These are phyloP conservation scores for Aleiodes testaceus DNA, from an alignment of 2,888 invertebrate genomes.

Conservation along the genomic window DNA sequence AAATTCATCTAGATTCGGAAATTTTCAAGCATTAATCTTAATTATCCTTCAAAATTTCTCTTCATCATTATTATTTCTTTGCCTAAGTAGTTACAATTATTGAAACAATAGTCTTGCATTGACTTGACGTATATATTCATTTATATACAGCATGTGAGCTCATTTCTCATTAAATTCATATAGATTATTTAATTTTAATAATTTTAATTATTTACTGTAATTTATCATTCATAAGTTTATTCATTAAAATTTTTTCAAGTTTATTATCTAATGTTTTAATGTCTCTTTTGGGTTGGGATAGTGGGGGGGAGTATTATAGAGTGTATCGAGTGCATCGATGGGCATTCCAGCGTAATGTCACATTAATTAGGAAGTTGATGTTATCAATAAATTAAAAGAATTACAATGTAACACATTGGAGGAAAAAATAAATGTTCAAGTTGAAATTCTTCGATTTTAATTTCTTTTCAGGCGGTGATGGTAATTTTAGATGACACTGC, in stretches of 20 bases:
- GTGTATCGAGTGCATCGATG: conserved; percentile 20
- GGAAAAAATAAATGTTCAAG: background rate
- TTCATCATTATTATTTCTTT: background rate
- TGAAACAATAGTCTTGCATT: conserved; percentile 27
- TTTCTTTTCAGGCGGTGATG: background rate
- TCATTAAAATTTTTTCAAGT: background rate
- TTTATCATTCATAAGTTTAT: background rate
- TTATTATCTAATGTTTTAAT: background rate
- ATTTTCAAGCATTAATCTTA: conserved; percentile 18
- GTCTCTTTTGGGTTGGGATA: background rate
- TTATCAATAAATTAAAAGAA: too few species aligned
- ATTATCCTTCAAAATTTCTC: background rate
- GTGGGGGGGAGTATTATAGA: background rate
- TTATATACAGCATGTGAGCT: conserved; percentile 22
- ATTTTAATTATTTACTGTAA: background rate
- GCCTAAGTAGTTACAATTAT: conserved; percentile 5
- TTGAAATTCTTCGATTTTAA: too few species aligned
- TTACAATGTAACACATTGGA: background rate
- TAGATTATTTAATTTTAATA: conserved; percentile 1
- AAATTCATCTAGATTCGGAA: conserved; percentile 5
- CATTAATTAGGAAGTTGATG: conserved; percentile 8
- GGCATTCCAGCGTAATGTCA: background rate
- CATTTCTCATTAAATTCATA: background rate
- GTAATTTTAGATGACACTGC: conserved; percentile 52
- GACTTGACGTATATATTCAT: conserved; percentile 26